phyloP scores from a whole-genome alignment of 1,140 invertebrate genomes.

The Pseudachorutes palmiensis region DNA sequence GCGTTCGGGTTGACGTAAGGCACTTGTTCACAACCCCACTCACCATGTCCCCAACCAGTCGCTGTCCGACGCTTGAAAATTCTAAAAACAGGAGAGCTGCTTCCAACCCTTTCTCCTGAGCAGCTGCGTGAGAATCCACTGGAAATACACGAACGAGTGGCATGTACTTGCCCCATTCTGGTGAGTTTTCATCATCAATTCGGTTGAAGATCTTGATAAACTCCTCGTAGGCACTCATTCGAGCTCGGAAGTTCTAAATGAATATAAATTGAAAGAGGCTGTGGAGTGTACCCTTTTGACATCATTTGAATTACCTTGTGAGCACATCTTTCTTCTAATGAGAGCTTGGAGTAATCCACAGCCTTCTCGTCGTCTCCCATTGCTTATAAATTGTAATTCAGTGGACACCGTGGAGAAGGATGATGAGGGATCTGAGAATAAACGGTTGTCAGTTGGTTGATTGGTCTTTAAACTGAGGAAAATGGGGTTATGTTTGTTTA shows the following conservation, averaged over 20 bases:
- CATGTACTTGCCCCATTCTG: slow-evolving; percentile 85
- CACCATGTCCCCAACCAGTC: slow-evolving; percentile 82
- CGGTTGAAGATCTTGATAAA: slow-evolving; percentile 76
- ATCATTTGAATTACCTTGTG: slow-evolving; percentile 59
- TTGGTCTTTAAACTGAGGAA: no score
- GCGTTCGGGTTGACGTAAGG: slow-evolving; percentile 72
- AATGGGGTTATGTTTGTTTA: no score
- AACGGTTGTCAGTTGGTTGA: no score
- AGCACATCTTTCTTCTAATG: slow-evolving; percentile 81
- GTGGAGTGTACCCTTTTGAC: not conserved
- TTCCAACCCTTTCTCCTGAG: slow-evolving; percentile 92
- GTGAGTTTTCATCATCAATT: slow-evolving; percentile 82
- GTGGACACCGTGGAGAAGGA: no score
- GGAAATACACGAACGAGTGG: slow-evolving; percentile 94
- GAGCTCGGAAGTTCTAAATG: slow-evolving; percentile 76
- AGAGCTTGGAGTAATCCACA: slow-evolving; percentile 82
- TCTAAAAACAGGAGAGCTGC: slow-evolving; percentile 81
- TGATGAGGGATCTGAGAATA: no score
- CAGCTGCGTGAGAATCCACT: slow-evolving; percentile 83
- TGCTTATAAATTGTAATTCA: no score
- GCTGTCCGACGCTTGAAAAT: slow-evolving; percentile 54
- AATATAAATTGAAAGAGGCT: slow-evolving; percentile 16
- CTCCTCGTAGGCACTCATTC: slow-evolving; percentile 88
- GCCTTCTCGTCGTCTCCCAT: slow-evolving; percentile 63
- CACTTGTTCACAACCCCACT: slow-evolving; percentile 82